Percentiles rank a stretch among this genome's conserved stretches.
Evolutionary conservation across 2,888 invertebrate species (phyloP).

Genomic region (Epirrhoe tristata): DNA sequence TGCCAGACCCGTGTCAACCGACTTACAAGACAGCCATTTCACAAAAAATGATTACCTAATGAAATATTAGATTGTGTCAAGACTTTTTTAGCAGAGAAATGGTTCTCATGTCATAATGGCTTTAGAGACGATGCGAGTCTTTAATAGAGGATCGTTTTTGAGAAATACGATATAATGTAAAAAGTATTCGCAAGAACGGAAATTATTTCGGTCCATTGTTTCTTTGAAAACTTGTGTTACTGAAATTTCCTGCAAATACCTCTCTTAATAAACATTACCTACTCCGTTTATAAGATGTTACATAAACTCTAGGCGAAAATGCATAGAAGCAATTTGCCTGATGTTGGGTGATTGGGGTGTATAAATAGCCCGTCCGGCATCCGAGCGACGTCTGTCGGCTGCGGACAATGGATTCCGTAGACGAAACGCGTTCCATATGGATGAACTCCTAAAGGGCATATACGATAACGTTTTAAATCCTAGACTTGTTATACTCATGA

Average conservation of each 20-base stretch:
- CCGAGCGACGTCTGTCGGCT: slow-evolving; percentile 51
- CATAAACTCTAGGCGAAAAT: slow-evolving; percentile 53
- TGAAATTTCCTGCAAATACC: neutral
- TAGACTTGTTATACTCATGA: slow-evolving; percentile 47
- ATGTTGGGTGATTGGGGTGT: slow-evolving; percentile 68
- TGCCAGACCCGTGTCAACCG: slow-evolving; percentile 54
- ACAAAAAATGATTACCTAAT: slow-evolving; percentile 34
- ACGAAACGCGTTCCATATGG: slow-evolving; percentile 82
- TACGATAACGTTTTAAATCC: slow-evolving; percentile 60
- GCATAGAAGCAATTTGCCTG: slow-evolving; percentile 60
- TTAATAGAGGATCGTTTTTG: neutral
- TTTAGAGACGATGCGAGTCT: neutral
- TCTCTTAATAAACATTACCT: neutral
- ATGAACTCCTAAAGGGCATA: slow-evolving; percentile 76
- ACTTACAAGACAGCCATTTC: slow-evolving; percentile 38
- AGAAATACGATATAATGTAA: neutral
- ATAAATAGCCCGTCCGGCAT: slow-evolving; percentile 76
- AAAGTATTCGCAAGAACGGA: neutral
- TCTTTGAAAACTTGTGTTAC: neutral
- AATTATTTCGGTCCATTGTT: neutral
- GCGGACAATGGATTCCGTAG: slow-evolving; percentile 82
- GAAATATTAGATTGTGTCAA: slow-evolving; percentile 18
- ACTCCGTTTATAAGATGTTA: slow-evolving; percentile 44
- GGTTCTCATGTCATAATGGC: slow-evolving; percentile 9
- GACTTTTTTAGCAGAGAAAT: slow-evolving; percentile 8